These are phyloP conservation scores for Lepidurus apus DNA, from an alignment of 1,140 invertebrate species.

Conservation along the genomic window DNA sequence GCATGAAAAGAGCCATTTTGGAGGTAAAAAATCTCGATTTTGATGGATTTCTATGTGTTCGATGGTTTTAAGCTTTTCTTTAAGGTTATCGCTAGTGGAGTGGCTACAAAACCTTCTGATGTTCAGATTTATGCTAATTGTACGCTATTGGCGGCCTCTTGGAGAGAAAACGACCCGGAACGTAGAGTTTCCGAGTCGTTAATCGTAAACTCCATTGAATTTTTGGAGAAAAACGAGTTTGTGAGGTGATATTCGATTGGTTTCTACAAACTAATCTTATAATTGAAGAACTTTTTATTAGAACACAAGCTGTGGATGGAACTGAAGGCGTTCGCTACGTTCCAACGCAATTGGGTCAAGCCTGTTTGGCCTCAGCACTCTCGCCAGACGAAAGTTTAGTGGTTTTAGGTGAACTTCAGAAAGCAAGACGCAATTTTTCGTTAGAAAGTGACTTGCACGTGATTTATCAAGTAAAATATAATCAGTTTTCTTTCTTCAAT, in stretches of 20 bases:
- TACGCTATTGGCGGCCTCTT: slow-evolving; percentile 57
- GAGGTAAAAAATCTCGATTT: slow-evolving; percentile 49
- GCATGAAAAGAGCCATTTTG: slow-evolving; percentile 56
- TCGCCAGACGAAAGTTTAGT: slow-evolving; percentile 83
- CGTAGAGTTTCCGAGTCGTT: slow-evolving; percentile 40
- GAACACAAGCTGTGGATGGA: not conserved
- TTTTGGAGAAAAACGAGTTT: slow-evolving; percentile 55
- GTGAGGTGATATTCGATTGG: slow-evolving; percentile 38
- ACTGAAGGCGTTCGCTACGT: slow-evolving; percentile 43
- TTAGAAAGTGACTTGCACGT: slow-evolving; percentile 92
- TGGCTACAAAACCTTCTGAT: slow-evolving; percentile 64
- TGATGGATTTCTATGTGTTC: not conserved
- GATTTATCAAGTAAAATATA: slow-evolving; percentile 69
- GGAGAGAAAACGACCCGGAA: slow-evolving; percentile 28
- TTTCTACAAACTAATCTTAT: not conserved
- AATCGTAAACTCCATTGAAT: slow-evolving; percentile 53
- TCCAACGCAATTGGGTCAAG: slow-evolving; percentile 80
- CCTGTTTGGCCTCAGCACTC: slow-evolving; percentile 86
- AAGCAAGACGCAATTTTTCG: slow-evolving; percentile 81
- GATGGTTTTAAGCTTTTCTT: slow-evolving; percentile 32
- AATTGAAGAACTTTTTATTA: not conserved
- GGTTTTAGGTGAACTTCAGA: slow-evolving; percentile 84
- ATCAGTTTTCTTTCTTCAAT: not conserved
- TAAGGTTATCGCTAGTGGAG: slow-evolving; percentile 80
- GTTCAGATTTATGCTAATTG: slow-evolving; percentile 72